Conservation (phyloP, 1,140 invertebrate species). For the Penaeus japonicus region DNA sequence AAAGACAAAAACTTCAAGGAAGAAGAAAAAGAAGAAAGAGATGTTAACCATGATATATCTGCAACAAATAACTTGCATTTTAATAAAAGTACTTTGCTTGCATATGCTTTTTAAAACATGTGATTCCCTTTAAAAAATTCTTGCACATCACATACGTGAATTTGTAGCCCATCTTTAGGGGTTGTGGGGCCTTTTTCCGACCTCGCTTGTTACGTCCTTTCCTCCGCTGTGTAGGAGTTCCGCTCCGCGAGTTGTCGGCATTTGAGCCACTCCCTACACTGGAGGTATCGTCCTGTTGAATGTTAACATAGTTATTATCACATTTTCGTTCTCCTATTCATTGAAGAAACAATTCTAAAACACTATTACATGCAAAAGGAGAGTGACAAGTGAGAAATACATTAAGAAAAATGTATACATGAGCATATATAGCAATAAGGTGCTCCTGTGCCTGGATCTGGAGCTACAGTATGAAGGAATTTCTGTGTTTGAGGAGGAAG, state of each 20-base stretch:
- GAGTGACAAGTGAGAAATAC: too few species aligned
- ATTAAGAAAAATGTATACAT: too few species aligned
- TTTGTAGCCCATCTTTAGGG: conserved; percentile 79
- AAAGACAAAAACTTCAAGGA: not conserved
- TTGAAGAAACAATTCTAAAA: too few species aligned
- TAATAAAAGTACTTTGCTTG: too few species aligned
- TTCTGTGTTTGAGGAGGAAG: too few species aligned
- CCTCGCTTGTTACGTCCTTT: conserved; percentile 74
- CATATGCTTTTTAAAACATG: too few species aligned
- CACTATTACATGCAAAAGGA: too few species aligned
- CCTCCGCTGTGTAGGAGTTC: conserved; percentile 79
- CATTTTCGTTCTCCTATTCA: too few species aligned
- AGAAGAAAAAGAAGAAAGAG: not conserved
- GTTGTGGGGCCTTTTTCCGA: conserved; percentile 72
- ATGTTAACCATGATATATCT: conserved; percentile 64
- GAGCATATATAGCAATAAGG: too few species aligned
- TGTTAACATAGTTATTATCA: not conserved
- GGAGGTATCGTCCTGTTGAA: conserved; percentile 72
- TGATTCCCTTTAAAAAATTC: too few species aligned
- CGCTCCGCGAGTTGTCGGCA: conserved; percentile 84
- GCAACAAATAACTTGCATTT: not conserved
- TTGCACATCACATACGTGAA: conserved; percentile 71
- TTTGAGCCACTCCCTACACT: conserved; percentile 86
- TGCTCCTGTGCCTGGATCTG: too few species aligned
- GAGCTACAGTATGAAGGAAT: too few species aligned